Percentiles rank a stretch among this genome's conserved stretches.
Evolutionary conservation across 64 coral and sea anemone genomes (phyloP).

Genomic region (Montipora foliosa): DNA sequence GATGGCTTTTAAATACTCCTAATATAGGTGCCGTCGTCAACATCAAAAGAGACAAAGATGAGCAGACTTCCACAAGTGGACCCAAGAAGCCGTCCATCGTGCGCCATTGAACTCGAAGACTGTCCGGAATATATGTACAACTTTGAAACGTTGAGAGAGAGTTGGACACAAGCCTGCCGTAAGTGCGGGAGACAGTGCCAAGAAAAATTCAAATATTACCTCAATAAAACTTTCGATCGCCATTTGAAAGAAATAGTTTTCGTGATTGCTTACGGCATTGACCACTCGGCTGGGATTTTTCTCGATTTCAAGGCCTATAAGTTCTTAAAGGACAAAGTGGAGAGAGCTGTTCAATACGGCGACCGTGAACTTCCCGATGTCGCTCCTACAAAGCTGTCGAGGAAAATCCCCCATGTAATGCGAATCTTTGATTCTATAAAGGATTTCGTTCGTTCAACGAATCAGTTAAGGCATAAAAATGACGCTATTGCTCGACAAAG

Average conservation of each 20-base stretch:
- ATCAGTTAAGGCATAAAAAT: conserved; percentile 8
- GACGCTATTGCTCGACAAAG: conserved; percentile 32
- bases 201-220: conserved; percentile 21
- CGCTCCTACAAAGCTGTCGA: background rate
- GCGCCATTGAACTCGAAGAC: background rate
- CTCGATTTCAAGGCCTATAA: conserved; percentile 33
- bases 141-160: conserved; percentile 18
- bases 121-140: conserved; percentile 28
- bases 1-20: too few species aligned
- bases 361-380: background rate
- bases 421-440: conserved; percentile 16
- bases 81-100: background rate
- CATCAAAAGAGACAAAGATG: background rate
- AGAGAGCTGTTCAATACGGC: background rate
- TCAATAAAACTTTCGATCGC: background rate
- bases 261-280: conserved; percentile 27
- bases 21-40: background rate
- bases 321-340: conserved; percentile 41
- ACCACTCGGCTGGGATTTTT: conserved; percentile 13
- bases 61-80: background rate
- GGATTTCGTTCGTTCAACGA: background rate
- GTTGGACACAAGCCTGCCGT: background rate
- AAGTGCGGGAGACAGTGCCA: background rate
- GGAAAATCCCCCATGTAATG: conserved; percentile 27
- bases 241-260: conserved; percentile 45